Conservation (phyloP, 2,113 vertebrate genomes). For the Phylloscopus trochilus region DNA sequence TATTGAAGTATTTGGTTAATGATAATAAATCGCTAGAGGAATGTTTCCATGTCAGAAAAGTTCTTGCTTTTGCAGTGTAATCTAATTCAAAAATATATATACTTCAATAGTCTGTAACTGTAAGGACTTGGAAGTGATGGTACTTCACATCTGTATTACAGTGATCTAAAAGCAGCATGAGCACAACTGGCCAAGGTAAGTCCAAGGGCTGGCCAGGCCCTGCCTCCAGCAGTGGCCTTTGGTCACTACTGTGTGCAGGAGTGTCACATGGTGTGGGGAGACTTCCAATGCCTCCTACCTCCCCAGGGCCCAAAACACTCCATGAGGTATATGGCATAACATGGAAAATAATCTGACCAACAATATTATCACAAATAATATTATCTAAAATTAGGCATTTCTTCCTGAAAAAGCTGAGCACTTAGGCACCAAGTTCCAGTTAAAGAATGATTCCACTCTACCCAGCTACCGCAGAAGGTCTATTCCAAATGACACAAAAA, state of each 20-base stretch:
- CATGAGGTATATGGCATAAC: neutral
- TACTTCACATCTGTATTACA: neutral
- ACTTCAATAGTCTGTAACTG: neutral
- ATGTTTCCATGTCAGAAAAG: neutral
- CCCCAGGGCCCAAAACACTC: neutral
- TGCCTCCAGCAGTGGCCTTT: neutral
- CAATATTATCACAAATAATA: neutral
- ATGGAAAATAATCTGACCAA: neutral
- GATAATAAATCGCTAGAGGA: neutral
- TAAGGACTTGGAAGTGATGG: neutral
- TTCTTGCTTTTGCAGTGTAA: neutral
- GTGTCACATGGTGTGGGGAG: fast-evolving
- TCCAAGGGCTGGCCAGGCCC: neutral
- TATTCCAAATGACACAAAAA: neutral
- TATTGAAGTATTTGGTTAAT: slow-evolving; percentile 2
- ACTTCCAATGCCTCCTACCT: neutral
- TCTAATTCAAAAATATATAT: neutral
- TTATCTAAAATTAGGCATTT: neutral
- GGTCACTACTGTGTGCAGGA: fast-evolving
- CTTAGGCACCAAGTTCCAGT: neutral
- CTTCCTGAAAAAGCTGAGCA: neutral
- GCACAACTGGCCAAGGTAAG: neutral
- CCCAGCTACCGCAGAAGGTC: neutral
- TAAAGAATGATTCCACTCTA: neutral
- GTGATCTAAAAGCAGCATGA: neutral